Percentiles rank a stretch among this genome's conserved stretches.
Conservation (phyloP, 2,888 invertebrate species). For the Oscheius sp. region DNA sequence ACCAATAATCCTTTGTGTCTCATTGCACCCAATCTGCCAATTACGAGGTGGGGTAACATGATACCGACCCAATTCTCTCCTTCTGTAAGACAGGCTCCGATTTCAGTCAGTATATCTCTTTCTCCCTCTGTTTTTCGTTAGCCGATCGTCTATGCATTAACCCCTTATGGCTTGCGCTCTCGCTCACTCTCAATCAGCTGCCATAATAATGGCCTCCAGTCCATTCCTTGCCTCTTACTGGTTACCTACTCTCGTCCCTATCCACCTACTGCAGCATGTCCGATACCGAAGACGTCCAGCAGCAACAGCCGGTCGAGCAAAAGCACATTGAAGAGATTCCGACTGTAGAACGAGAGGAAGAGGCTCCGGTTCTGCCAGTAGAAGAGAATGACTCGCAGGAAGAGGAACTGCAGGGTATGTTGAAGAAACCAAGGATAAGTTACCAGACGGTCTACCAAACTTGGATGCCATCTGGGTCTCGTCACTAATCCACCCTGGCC, state of each 20-base stretch:
- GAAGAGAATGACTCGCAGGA: not conserved
- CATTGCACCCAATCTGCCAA: slow-evolving; percentile 2
- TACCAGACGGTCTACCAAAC: no score
- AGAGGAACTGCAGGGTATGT: not conserved
- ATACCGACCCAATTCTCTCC: not conserved
- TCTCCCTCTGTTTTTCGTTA: not conserved
- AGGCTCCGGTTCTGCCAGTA: not conserved
- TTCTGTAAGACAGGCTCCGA: not conserved
- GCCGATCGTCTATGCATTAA: not conserved
- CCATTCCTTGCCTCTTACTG: not conserved
- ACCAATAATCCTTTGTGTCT: not conserved
- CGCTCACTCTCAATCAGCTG: not conserved
- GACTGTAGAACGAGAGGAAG: not conserved
- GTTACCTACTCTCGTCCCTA: not conserved
- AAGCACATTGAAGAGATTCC: no score
- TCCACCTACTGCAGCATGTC: slow-evolving; percentile 6
- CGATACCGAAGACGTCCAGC: slow-evolving; percentile 3
- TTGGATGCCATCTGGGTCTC: no score
- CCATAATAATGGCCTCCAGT: slow-evolving; percentile 8
- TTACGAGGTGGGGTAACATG: slow-evolving; percentile 4
- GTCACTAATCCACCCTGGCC: no score
- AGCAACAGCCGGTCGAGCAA: not conserved
- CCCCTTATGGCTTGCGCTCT: not conserved
- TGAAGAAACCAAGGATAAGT: not conserved
- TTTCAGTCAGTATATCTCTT: not conserved